Evolutionary conservation across 2,113 vertebrate species (phyloP).

Genomic region (Calypte anna): DNA sequence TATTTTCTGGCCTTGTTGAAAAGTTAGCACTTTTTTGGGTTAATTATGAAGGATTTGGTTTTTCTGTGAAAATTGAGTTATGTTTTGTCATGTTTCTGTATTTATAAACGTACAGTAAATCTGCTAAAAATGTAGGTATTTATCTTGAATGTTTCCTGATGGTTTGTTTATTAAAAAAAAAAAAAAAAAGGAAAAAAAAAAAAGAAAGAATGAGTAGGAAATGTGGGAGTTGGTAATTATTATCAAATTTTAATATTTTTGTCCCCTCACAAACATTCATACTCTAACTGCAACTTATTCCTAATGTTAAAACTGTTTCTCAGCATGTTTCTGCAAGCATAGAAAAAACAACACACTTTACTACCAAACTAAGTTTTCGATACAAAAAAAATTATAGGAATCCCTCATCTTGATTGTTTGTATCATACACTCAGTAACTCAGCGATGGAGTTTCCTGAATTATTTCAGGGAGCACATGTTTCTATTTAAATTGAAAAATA

Average conservation of each 20-base stretch:
- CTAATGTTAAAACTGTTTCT: slow-evolving; percentile 51
- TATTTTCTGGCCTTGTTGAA: slow-evolving; percentile 62
- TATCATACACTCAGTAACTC: slow-evolving; percentile 39
- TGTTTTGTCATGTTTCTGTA: slow-evolving; percentile 59
- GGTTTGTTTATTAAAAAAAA: slow-evolving; percentile 45
- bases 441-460: slow-evolving; percentile 60
- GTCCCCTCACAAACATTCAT: slow-evolving; percentile 36
- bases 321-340: slow-evolving; percentile 69
- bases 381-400: slow-evolving; percentile 13
- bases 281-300: slow-evolving; percentile 68
- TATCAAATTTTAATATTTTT: slow-evolving; percentile 60
- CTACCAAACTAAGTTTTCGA: slow-evolving; percentile 58
- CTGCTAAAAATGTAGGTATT: slow-evolving; percentile 64
- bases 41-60: slow-evolving; percentile 58
- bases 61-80: slow-evolving; percentile 51
- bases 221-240: slow-evolving; percentile 61
- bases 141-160: slow-evolving; percentile 62
- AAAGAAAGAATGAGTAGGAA: slow-evolving; percentile 43
- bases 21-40: slow-evolving; percentile 59
- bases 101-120: slow-evolving; percentile 66
- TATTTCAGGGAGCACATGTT: slow-evolving; percentile 67
- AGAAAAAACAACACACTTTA: slow-evolving; percentile 59
- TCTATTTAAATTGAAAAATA: slow-evolving; percentile 63
- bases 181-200: neutral
- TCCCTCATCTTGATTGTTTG: slow-evolving; percentile 45